These are phyloP conservation scores for Synaphobranchus kaupii DNA, from an alignment of 2,797 vertebrate species.

Conservation along the genomic window DNA sequence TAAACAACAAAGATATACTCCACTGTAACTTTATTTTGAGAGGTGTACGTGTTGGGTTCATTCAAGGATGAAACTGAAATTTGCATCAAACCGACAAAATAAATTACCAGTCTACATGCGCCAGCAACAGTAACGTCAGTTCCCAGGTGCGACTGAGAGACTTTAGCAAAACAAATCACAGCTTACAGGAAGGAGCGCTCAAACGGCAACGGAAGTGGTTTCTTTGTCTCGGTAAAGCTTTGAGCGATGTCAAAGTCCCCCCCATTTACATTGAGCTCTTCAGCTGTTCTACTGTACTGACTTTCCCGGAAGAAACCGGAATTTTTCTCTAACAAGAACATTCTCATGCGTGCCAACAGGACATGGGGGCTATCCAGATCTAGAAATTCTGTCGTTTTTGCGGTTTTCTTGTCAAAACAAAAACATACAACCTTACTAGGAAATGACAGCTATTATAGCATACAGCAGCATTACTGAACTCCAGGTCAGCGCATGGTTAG, in stretches of 20 bases:
- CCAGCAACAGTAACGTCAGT: not conserved
- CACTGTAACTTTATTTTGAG: no score
- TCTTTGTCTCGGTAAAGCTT: slow-evolving; percentile 20
- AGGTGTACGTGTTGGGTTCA: not conserved
- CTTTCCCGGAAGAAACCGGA: slow-evolving; percentile 50
- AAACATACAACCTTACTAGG: not conserved
- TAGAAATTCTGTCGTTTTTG: not conserved
- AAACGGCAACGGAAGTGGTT: slow-evolving; percentile 68
- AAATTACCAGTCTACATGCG: not conserved
- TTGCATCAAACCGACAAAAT: not conserved
- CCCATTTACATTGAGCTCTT: slow-evolving; percentile 4
- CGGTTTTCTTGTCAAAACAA: slow-evolving; percentile 33
- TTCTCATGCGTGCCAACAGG: not conserved
- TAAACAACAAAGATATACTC: no score
- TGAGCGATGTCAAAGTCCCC: slow-evolving; percentile 12
- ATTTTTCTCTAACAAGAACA: not conserved
- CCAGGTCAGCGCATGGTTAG: no score
- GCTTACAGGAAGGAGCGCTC: slow-evolving; percentile 40
- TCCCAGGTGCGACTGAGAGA: slow-evolving; percentile 20
- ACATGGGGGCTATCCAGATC: not conserved
- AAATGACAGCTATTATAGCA: not conserved
- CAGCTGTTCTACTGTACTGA: not conserved
- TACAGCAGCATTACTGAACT: no score
- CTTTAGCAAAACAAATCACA: slow-evolving; percentile 48
- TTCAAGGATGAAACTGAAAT: not conserved